A percentile compares a stretch with the other conserved stretches of the same genome.
These are phyloP conservation scores for Thamnophis sirtalis DNA, from an alignment of 2,113 vertebrate genomes.

Conservation along the genomic window DNA sequence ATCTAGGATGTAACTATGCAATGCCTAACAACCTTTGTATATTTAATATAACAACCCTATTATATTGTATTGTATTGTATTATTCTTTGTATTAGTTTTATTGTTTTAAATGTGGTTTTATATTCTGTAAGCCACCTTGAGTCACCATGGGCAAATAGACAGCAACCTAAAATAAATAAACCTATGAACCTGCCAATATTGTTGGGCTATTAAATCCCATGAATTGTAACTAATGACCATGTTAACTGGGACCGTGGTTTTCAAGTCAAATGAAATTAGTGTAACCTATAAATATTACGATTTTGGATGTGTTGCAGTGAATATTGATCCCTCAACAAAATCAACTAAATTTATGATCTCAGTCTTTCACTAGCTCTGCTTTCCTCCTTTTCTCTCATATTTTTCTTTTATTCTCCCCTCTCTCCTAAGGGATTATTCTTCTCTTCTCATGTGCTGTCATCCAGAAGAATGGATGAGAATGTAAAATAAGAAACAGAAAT, in stretches of 20 bases:
- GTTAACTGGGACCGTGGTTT: neutral
- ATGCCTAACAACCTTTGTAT: neutral
- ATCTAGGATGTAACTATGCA: neutral
- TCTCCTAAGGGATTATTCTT: neutral
- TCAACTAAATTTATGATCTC: neutral
- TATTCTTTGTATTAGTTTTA: too few relatives aligned
- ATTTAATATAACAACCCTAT: too few relatives aligned
- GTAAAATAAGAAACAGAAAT: neutral
- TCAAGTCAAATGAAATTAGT: neutral
- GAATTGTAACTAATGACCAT: neutral
- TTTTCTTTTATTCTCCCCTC: neutral
- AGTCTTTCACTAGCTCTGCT: neutral
- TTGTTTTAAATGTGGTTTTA: too few relatives aligned
- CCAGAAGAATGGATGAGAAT: neutral
- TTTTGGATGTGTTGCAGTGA: neutral
- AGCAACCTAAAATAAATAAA: too few relatives aligned
- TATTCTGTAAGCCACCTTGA: too few relatives aligned
- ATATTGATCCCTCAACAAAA: neutral
- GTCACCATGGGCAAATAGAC: too few relatives aligned
- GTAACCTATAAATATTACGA: neutral
- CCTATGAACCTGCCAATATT: neutral
- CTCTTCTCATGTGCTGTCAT: neutral
- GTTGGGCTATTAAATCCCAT: neutral
- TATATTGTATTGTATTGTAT: too few relatives aligned
- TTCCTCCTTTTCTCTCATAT: neutral